Conservation (phyloP, 2,797 vertebrate species). For the Helicolenus hilgendorfi region DNA sequence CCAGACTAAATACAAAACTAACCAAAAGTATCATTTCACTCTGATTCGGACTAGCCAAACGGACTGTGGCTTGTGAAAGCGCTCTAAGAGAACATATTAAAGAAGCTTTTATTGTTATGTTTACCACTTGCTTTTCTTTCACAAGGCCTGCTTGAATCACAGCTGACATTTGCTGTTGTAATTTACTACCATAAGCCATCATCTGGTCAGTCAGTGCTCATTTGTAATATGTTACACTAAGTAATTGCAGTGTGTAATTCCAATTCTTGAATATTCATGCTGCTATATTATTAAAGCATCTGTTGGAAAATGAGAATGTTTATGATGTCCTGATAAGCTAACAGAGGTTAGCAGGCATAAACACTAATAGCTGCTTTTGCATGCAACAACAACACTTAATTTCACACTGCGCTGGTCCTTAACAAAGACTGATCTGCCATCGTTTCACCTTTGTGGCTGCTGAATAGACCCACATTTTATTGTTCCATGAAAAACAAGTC, state of each 20-base stretch:
- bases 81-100: background rate
- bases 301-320: conserved; percentile 44
- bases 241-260: conserved; percentile 25
- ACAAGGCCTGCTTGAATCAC: background rate
- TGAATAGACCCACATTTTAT: conserved; percentile 62
- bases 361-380: conserved; percentile 61
- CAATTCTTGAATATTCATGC: conserved; percentile 56
- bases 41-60: too few species aligned
- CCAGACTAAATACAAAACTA: too few species aligned
- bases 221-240: conserved; percentile 10
- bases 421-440: conserved; percentile 79
- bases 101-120: background rate
- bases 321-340: conserved; percentile 69
- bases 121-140: background rate
- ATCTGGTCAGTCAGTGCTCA: conserved; percentile 11
- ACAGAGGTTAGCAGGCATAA: conserved; percentile 62
- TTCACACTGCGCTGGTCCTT: conserved; percentile 80
- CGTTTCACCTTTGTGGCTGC: conserved; percentile 64
- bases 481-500: conserved; percentile 53
- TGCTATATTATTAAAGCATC: conserved; percentile 42
- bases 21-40: too few species aligned
- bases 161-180: background rate
- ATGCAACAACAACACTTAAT: conserved; percentile 73
- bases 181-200: background rate
- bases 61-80: too few species aligned